Evolutionary conservation across 1,140 invertebrate genomes (phyloP).

Genomic region (Papilio aristodemus): DNA sequence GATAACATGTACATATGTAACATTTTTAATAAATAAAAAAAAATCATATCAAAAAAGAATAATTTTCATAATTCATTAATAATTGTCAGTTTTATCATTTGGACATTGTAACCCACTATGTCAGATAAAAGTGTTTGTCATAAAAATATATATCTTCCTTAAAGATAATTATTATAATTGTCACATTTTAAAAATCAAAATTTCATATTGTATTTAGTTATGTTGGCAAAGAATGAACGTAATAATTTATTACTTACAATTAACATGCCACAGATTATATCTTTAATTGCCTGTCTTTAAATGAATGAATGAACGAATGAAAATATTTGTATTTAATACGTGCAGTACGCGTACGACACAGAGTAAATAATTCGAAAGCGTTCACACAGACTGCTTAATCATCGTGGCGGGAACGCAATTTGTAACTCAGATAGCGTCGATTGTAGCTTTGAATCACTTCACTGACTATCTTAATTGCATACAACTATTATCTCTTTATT

Average conservation of each 20-base stretch:
- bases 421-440: slow-evolving; percentile 31
- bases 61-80: too few species aligned
- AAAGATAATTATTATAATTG: too few species aligned
- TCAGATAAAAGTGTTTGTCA: too few species aligned
- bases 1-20: too few species aligned
- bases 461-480: slow-evolving; percentile 13
- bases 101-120: too few species aligned
- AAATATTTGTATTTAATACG: slow-evolving; percentile 23
- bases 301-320: slow-evolving; percentile 13
- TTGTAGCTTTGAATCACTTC: slow-evolving; percentile 30
- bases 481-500: slow-evolving; percentile 7
- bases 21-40: too few species aligned
- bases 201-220: too few species aligned
- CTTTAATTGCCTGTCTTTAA: slow-evolving; percentile 3
- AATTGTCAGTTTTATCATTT: too few species aligned
- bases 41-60: too few species aligned
- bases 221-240: background rate
- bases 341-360: slow-evolving; percentile 1
- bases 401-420: slow-evolving; percentile 31
- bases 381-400: slow-evolving; percentile 28
- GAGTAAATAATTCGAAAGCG: slow-evolving; percentile 30
- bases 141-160: too few species aligned
- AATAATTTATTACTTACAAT: slow-evolving; percentile 6
- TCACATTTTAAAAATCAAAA: too few species aligned
- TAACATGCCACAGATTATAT: slow-evolving; percentile 1